Conservation (phyloP, 2,113 vertebrate genomes). For the Atrichornis clamosus region DNA sequence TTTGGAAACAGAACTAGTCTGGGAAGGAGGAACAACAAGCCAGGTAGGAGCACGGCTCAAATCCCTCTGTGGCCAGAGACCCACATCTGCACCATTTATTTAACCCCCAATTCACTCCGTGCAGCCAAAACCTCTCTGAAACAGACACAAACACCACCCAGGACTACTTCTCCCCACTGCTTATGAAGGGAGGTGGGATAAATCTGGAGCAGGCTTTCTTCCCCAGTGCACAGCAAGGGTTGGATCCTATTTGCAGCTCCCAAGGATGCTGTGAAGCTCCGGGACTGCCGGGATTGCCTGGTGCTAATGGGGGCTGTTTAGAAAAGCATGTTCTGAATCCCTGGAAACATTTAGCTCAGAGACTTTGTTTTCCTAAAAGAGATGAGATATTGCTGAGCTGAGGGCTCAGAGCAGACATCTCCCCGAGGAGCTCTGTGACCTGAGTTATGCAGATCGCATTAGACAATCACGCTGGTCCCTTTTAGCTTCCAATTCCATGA, state of each 20-base stretch:
- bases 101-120: neutral
- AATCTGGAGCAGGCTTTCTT: rapidly evolving
- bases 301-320: neutral
- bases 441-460: constrained; percentile 6
- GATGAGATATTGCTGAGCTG: neutral
- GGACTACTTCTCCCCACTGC: neutral
- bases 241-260: neutral
- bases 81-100: neutral
- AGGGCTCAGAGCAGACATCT: neutral
- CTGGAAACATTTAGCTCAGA: neutral
- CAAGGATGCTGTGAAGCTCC: neutral
- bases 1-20: neutral
- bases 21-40: neutral
- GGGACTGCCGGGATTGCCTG: neutral
- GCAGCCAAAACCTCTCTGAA: neutral
- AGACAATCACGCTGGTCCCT: neutral
- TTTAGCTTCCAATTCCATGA: neutral
- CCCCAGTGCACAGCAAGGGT: rapidly evolving
- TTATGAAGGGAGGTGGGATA: neutral
- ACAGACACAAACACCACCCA: neutral
- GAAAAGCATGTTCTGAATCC: neutral
- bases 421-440: constrained; percentile 11
- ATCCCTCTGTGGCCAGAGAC: neutral
- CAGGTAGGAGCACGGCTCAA: neutral
- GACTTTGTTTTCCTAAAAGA: constrained; percentile 32